Percentiles rank a stretch among this genome's conserved stretches.
phyloP scores from a whole-genome alignment of 2,888 invertebrate species.

The Bellardia pandia region DNA sequence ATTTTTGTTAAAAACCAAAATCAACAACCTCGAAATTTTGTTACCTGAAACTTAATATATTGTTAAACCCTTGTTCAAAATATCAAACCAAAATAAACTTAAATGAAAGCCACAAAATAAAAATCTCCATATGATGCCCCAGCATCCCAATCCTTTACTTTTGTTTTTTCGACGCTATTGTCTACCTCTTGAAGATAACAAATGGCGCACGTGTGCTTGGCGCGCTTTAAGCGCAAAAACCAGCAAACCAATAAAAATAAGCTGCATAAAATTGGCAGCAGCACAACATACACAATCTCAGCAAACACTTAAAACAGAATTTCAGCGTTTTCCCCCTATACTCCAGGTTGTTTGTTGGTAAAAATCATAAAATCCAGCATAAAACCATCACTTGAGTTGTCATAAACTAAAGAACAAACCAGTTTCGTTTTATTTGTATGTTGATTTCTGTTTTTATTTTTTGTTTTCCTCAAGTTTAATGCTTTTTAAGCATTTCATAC shows the following conservation, averaged over 20 bases:
- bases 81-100: constrained; percentile 3
- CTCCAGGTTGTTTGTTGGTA: neutral
- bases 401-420: constrained; percentile 67
- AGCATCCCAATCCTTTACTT: constrained; percentile 57
- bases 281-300: constrained; percentile 18
- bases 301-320: constrained; percentile 17
- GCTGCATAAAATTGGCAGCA: constrained; percentile 48
- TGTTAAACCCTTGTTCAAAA: constrained; percentile 34
- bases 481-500: constrained; percentile 37
- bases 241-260: constrained; percentile 38
- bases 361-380: constrained; percentile 49
- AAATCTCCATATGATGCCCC: constrained; percentile 35
- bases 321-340: neutral
- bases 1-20: neutral
- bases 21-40: neutral
- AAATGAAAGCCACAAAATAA: neutral
- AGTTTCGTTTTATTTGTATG: constrained; percentile 57
- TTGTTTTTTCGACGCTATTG: neutral
- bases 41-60: constrained; percentile 49
- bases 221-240: constrained; percentile 57
- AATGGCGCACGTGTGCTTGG: constrained; percentile 74
- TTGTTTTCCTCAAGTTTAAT: constrained; percentile 34
- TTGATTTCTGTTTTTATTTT: constrained; percentile 29
- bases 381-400: constrained; percentile 66
- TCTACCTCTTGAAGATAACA: constrained; percentile 43